A percentile compares a stretch with the other conserved stretches of the same genome.
phyloP scores from a whole-genome alignment of 2,888 invertebrate species.

The Muschampia plurimacula region DNA sequence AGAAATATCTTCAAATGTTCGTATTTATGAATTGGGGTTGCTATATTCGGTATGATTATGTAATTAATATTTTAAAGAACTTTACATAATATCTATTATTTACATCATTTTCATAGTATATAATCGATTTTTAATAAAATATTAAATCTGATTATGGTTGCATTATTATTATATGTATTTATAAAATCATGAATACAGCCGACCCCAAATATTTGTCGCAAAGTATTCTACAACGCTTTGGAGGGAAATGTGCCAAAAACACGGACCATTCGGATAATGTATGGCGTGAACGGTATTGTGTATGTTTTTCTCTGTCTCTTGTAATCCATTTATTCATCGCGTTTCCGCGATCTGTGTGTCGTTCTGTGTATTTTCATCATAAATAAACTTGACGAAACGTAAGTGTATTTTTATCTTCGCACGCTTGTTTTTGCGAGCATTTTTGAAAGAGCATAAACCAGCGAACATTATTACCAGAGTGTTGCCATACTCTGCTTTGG shows the following conservation, averaged over 20 bases:
- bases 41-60: conserved; percentile 21
- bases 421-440: conserved; percentile 34
- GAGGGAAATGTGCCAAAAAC: conserved; percentile 77
- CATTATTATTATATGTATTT: not conserved
- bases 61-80: not conserved
- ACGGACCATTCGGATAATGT: conserved; percentile 68
- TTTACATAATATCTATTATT: not conserved
- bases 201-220: conserved; percentile 45
- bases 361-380: conserved; percentile 48
- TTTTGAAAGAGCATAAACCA: not conserved
- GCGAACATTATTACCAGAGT: not conserved
- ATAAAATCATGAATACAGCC: not conserved
- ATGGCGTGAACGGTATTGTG: conserved; percentile 61
- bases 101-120: not conserved
- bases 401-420: conserved; percentile 31
- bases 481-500: conserved; percentile 3
- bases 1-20: conserved; percentile 27
- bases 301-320: conserved; percentile 39
- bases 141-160: not conserved
- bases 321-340: conserved; percentile 43
- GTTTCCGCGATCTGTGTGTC: conserved; percentile 53
- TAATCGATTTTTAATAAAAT: not conserved
- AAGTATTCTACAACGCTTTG: conserved; percentile 71
- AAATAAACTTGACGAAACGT: conserved; percentile 56
- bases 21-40: conserved; percentile 20